These are phyloP conservation scores for Copsychus sechellarum DNA, from an alignment of 2,113 vertebrate species.

Conservation along the genomic window DNA sequence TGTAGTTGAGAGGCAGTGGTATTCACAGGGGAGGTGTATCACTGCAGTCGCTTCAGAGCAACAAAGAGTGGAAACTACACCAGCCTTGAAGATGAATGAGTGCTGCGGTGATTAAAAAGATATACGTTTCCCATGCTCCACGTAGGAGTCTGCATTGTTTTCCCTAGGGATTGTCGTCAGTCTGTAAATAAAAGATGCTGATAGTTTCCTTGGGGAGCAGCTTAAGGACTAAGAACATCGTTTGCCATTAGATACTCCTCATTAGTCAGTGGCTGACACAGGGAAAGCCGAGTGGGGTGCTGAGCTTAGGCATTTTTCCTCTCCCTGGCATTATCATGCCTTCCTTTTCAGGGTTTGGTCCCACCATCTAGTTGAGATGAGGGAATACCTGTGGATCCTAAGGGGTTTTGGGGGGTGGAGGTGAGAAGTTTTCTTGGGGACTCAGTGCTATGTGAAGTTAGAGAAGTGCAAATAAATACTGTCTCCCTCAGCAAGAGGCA, in stretches of 20 bases:
- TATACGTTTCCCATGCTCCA: neutral
- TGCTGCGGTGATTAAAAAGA: slow-evolving; percentile 24
- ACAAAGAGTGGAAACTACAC: neutral
- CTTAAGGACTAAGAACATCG: neutral
- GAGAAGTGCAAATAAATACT: neutral
- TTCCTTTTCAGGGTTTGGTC: neutral
- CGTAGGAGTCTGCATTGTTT: neutral
- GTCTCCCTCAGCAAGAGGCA: neutral
- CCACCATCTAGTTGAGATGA: neutral
- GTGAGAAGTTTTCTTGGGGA: neutral
- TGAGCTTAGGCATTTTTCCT: neutral
- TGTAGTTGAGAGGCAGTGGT: neutral
- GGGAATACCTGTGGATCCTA: neutral
- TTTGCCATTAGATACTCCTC: neutral
- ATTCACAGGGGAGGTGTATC: slow-evolving; percentile 36
- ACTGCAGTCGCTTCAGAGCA: neutral
- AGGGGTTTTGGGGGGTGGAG: neutral
- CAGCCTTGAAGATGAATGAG: slow-evolving; percentile 11
- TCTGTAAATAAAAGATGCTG: slow-evolving; percentile 47
- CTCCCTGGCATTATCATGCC: neutral
- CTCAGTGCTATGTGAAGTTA: neutral
- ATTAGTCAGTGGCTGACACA: neutral
- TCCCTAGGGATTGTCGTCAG: neutral
- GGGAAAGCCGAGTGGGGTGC: neutral
- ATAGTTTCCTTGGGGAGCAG: neutral